Evolutionary conservation across 2,888 invertebrate species (phyloP).

Genomic region (Dryadula phaetusa): DNA sequence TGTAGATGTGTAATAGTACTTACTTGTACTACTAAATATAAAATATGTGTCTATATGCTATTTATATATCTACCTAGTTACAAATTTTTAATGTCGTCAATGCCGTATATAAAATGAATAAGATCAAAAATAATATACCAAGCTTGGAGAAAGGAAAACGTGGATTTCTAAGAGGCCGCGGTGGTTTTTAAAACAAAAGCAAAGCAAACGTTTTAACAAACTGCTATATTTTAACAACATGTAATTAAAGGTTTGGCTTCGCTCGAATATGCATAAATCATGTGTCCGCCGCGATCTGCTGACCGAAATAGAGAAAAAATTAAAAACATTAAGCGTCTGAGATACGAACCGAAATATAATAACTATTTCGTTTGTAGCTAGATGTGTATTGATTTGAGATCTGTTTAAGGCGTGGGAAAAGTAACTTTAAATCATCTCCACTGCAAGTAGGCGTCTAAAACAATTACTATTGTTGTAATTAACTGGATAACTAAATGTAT

Average conservation of each 20-base stretch:
- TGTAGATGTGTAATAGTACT: too few species aligned
- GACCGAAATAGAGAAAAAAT: constrained; percentile 84
- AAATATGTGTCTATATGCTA: not conserved
- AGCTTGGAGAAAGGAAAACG: constrained; percentile 58
- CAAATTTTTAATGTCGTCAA: too few species aligned
- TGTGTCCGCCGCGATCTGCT: constrained; percentile 81
- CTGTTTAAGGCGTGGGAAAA: constrained; percentile 40
- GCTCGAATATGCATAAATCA: constrained; percentile 84
- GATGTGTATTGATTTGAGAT: constrained; percentile 45
- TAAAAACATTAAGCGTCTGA: constrained; percentile 79
- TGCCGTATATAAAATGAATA: too few species aligned
- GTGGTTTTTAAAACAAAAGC: constrained; percentile 81
- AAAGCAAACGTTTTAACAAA: constrained; percentile 80
- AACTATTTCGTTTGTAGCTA: constrained; percentile 51
- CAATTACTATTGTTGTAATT: constrained; percentile 19
- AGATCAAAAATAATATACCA: constrained; percentile 1
- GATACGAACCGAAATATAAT: constrained; percentile 59
- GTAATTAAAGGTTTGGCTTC: constrained; percentile 84
- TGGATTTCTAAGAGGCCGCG: constrained; percentile 68
- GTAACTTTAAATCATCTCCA: constrained; percentile 23
- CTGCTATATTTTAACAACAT: constrained; percentile 85
- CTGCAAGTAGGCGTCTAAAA: constrained; percentile 25
- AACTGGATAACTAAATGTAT: not conserved
- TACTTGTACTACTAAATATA: too few species aligned
- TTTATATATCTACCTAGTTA: too few species aligned